Evolutionary conservation across 2,113 vertebrate genomes (phyloP).

Genomic region (Nannospalax galili): DNA sequence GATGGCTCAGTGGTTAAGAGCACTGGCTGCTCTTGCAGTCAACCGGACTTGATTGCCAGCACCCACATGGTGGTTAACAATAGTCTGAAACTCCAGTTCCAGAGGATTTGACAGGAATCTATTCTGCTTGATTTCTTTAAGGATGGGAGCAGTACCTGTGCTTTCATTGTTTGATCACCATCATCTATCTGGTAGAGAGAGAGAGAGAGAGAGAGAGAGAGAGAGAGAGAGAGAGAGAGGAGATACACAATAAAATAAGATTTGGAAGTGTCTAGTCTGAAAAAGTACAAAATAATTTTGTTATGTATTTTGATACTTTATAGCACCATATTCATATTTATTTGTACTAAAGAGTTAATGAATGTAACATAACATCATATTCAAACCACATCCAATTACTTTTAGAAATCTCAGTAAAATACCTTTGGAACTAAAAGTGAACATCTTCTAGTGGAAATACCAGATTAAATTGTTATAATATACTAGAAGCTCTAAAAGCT

Average conservation of each 20-base stretch:
- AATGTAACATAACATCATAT: conserved; percentile 11
- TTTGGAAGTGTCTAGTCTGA: not conserved
- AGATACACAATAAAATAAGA: not conserved
- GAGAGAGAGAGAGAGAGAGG: too few relatives aligned
- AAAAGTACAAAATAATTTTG: not conserved
- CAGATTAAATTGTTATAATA: not conserved
- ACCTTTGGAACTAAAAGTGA: not conserved
- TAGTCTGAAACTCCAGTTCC: too few relatives aligned
- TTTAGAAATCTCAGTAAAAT: conserved; percentile 40
- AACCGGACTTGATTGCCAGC: too few relatives aligned
- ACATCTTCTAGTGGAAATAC: not conserved
- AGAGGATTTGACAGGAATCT: too few relatives aligned
- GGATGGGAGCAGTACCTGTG: not conserved
- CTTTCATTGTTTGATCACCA: not conserved
- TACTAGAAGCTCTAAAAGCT: not conserved
- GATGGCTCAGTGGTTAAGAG: too few relatives aligned
- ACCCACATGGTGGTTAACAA: too few relatives aligned
- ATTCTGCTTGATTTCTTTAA: not conserved
- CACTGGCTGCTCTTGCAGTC: too few relatives aligned
- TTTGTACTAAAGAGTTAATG: not conserved
- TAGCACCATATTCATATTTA: conserved; percentile 6
- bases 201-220: too few relatives aligned
- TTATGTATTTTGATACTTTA: conserved; percentile 28
- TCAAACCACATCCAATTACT: not conserved
- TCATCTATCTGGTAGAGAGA: not conserved